Base-by-base conservation (phyloP, 37 sponge, comb jelly and placozoan genomes). In the Tethya wilhelma region DNA sequence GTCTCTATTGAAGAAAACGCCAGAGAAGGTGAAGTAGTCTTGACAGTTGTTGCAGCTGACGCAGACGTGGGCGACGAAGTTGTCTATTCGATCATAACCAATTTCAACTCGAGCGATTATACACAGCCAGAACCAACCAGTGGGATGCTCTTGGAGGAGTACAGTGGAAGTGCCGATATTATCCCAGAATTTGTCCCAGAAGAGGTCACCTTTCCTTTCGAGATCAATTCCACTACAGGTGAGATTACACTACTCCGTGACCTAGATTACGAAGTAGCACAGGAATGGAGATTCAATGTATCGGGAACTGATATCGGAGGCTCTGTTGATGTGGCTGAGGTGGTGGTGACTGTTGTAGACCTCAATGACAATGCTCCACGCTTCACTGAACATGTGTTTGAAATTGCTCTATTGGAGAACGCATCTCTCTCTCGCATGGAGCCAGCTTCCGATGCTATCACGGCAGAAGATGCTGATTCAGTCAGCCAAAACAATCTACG, bases 351-450 rank as follows among this genome's bases (percentile, higher is more conserved):
- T 23, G 77, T 86, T 19, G 71, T 41, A 30, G 87, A 93, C 31
- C 39, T 75, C 31, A 90, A 90, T 37, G 91, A 90, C 38, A 84
- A 84, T 42, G n/a, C 81, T 49, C 91, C 91, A 14, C 29, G 60
- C 9, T 90, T 90, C 55, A 43, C 37, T 20, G 38, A 67, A 60
- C 60, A 80, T 37, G 69, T 69, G 31, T 80, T 58, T 57, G 29
- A 58, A 4, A 70, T 80, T 26, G 25, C 32, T 2, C 19, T 80
- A 2, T 71, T 42, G 9, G 81, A 80, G 26, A 56, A 80, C 39
- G 14, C 34, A 11, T 12, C 38, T 1, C 68, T 64, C 1, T 46
- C 64, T 3, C 37, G 44, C 39, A 75, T 46, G 17, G 49, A 43
- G 4, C 90, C 90, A 44, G 62, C 49, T 22, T 89, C 76, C 37